Evolutionary conservation across 2,113 vertebrate genomes (phyloP).

Genomic region (Brachyhypopomus occidentalis): DNA sequence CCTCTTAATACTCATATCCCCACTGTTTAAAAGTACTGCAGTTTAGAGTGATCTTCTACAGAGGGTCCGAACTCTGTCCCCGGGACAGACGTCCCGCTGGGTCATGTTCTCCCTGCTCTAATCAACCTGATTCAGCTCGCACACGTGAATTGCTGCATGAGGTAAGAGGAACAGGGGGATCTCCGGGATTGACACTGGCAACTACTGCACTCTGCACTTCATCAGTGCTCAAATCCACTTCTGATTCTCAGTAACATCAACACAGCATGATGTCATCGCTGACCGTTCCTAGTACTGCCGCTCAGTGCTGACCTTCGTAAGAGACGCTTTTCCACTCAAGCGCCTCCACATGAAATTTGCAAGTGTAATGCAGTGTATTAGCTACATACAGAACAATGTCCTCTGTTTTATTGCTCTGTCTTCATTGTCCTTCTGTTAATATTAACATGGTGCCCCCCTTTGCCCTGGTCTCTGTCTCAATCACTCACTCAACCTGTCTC

Average conservation of each 20-base stretch:
- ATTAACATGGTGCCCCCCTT: neutral
- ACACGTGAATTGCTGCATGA: neutral
- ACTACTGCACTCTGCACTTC: neutral
- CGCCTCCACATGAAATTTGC: neutral
- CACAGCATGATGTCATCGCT: neutral
- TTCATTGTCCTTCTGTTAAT: neutral
- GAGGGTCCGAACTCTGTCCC: neutral
- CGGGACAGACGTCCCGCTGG: neutral
- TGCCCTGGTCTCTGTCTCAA: neutral
- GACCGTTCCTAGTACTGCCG: neutral
- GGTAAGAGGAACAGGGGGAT: neutral
- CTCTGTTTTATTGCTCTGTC: neutral
- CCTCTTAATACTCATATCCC: neutral
- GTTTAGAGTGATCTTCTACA: neutral
- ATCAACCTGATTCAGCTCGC: neutral
- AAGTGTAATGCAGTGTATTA: neutral
- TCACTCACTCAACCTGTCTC: neutral
- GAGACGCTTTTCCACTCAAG: neutral
- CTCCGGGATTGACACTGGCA: neutral
- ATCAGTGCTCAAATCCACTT: conserved; percentile 1
- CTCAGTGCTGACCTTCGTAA: neutral
- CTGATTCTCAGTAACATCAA: neutral
- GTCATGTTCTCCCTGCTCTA: neutral
- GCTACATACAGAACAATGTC: neutral
- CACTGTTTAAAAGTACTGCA: neutral